Evolutionary conservation across 2,797 vertebrate species (phyloP), one percentile per base, ranked within the genome.

Genomic region (Parauchenoglanis punctatus): DNA sequence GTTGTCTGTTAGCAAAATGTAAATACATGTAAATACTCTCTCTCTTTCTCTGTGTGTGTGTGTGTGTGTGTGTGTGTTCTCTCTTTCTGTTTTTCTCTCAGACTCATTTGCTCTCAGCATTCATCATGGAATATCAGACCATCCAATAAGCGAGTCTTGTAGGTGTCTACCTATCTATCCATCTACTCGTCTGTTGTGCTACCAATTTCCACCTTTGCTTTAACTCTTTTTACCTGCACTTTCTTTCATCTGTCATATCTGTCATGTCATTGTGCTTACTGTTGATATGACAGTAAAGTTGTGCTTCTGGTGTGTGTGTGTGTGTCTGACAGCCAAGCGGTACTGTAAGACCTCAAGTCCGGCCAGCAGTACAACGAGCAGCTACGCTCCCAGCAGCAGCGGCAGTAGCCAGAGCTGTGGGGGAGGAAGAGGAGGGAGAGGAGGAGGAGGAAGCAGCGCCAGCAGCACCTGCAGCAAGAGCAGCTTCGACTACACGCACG

Each of bases 391-490:
- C 92, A 99, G 98, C 97, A 98, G 97, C 97, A 97, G 96, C 95
- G 93, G 93, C 91, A 96, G 97, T 96, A 96, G 96, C 94, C 96
- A 98, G 95, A 98, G 97, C 94, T 95, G 97, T 95, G 97, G 91
- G 18, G 93, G 92, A 20, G 92, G 92, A 0, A 91, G 92, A 85
- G 89, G 82, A 73, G 88, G 91, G 7, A 81, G 89, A 85, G 84
- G 52, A 87, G 91, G 12, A 91, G 97, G 96, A 85, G 97, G 97
- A 90, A 99, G 98, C 96, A 99, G 98, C 85, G 98, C 98, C 94
- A 99, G 98, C 96, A 99, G 98, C 95, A 99, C 98, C 91, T 99
- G 98, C 96, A 99, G 98, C 94, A 98, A 98, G 93, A 99, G 98
- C 97, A 99, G 98, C 96, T 99, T 99, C 87, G 98, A 99, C 96